phyloP scores from a whole-genome alignment of 2,888 invertebrate species.

The Zonitis immaculata region DNA sequence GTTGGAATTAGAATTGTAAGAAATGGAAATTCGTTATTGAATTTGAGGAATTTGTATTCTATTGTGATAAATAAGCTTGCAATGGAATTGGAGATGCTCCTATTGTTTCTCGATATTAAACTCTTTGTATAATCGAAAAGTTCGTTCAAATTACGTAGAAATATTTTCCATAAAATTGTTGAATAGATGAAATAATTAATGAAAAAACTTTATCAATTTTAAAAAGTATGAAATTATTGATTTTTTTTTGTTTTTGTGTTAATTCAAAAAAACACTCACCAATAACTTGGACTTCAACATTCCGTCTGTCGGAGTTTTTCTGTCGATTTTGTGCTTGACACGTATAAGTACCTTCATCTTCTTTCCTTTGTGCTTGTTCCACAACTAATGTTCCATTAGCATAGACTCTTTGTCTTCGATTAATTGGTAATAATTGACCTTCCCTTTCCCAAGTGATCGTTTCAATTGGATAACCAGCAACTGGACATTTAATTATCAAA shows the following conservation, averaged over 20 bases:
- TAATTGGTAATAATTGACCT: conserved; percentile 79
- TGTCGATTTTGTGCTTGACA: conserved; percentile 85
- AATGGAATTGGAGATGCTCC: no score
- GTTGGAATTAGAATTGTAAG: no score
- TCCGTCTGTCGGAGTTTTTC: conserved; percentile 70
- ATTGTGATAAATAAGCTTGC: no score
- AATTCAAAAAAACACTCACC: conserved; percentile 53
- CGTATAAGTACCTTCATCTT: conserved; percentile 85
- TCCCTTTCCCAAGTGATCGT: conserved; percentile 88
- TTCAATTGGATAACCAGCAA: conserved; percentile 84
- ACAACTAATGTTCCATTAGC: conserved; percentile 83
- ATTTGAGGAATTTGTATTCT: no score
- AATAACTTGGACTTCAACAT: conserved; percentile 70
- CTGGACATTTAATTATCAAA: conserved; percentile 82
- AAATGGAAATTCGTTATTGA: no score
- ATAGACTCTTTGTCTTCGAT: conserved; percentile 80
- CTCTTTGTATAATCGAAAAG: neutral
- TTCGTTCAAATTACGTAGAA: neutral
- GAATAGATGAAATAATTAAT: neutral
- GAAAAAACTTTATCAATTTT: neutral
- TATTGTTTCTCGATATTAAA: neutral
- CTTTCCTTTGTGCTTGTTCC: conserved; percentile 76
- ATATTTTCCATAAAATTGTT: neutral
- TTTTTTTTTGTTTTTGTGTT: no score
- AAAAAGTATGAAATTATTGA: neutral